phyloP scores from a whole-genome alignment of 2,797 vertebrate genomes.

The Phalanger gymnotis region DNA sequence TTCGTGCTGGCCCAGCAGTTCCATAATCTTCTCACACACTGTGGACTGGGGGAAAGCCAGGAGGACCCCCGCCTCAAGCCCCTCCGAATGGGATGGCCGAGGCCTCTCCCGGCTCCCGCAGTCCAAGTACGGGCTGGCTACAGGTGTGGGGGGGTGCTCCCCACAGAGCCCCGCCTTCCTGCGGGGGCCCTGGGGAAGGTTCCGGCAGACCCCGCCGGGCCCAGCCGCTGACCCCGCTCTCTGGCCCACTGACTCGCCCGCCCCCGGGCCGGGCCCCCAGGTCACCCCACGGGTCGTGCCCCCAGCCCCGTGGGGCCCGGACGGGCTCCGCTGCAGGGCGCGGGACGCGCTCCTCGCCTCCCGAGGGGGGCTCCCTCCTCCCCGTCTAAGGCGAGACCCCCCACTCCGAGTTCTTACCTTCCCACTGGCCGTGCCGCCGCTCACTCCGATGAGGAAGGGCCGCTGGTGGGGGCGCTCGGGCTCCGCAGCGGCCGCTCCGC shows the following conservation, averaged over 20 bases:
- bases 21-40: conserved; percentile 99
- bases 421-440: conserved; percentile 96
- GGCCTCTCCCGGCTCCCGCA: neutral
- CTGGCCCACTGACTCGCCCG: neutral
- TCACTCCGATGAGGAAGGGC: conserved; percentile 95
- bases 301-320: neutral
- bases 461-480: conserved; percentile 87
- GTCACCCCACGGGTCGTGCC: neutral
- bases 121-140: neutral
- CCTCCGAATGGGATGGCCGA: neutral
- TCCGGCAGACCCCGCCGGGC: neutral
- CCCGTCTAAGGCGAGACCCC: neutral
- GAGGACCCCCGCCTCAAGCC: neutral
- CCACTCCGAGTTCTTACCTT: conserved; percentile 86
- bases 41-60: conserved; percentile 88
- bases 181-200: neutral
- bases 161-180: neutral
- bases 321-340: accelerated
- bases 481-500: conserved; percentile 76
- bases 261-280: neutral
- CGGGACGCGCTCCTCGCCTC: neutral
- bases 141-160: neutral
- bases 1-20: conserved; percentile 96
- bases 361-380: neutral
- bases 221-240: neutral